A percentile compares a stretch with the other conserved stretches of the same genome.
These are phyloP conservation scores for Daubentonia madagascariensis DNA, from an alignment of 2,113 vertebrate species.

Conservation along the genomic window DNA sequence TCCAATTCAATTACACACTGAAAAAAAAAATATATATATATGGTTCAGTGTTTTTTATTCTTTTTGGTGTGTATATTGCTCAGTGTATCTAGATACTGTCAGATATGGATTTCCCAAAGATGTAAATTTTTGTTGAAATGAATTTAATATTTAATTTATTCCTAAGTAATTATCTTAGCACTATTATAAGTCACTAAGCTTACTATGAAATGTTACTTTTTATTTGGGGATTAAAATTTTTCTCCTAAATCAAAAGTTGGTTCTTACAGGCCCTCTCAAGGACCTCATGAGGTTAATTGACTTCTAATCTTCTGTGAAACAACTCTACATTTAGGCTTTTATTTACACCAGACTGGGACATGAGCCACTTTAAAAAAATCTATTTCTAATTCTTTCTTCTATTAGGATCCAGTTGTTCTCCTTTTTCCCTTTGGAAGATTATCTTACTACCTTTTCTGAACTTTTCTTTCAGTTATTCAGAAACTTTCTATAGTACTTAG, in stretches of 20 bases:
- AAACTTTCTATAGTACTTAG: background rate
- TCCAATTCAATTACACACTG: background rate
- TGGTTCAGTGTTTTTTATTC: background rate
- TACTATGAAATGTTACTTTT: background rate
- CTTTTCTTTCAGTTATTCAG: background rate
- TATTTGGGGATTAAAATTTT: background rate
- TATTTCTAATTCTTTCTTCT: background rate
- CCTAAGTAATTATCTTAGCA: background rate
- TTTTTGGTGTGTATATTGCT: background rate
- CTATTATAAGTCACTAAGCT: background rate
- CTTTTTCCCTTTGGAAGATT: background rate
- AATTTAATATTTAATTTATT: slow-evolving; percentile 24
- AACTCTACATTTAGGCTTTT: background rate
- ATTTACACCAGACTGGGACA: background rate
- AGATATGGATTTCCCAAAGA: background rate
- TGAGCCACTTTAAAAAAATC: background rate
- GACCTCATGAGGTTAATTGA: no score
- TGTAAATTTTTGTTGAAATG: background rate
- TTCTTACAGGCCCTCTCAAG: background rate
- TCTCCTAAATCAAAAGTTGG: background rate
- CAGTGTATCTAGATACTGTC: background rate
- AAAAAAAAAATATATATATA: background rate
- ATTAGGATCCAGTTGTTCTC: background rate
- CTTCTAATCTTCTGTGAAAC: background rate
- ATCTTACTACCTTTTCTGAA: background rate